These are phyloP conservation scores for Lepidothrix coronata DNA, from an alignment of 2,113 vertebrate species.

Conservation along the genomic window DNA sequence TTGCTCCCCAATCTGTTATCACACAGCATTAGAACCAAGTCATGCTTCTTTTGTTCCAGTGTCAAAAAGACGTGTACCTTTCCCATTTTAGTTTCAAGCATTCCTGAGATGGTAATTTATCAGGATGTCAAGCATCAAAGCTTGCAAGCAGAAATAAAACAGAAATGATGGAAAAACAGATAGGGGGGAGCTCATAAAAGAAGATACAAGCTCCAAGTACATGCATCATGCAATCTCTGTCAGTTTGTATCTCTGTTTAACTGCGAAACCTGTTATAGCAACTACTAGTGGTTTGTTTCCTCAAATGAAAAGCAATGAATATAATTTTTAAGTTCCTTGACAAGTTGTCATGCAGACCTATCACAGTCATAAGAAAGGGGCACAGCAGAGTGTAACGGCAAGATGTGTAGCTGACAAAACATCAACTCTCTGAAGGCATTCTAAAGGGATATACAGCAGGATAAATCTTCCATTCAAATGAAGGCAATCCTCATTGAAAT, in stretches of 20 bases:
- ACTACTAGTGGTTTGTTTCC: constrained; percentile 28
- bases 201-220: not conserved
- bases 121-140: not conserved
- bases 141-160: constrained; percentile 30
- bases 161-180: not conserved
- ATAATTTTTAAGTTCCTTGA: constrained; percentile 43
- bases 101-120: constrained; percentile 18
- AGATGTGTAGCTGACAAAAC: constrained; percentile 1
- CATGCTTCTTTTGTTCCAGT: not conserved
- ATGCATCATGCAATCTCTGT: constrained; percentile 34
- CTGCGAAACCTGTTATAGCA: constrained; percentile 31
- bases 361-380: not conserved
- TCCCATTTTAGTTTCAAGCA: not conserved
- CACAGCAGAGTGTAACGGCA: not conserved
- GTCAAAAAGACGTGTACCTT: not conserved
- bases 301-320: not conserved
- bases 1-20: not conserved
- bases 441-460: constrained; percentile 1
- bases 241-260: constrained; percentile 41
- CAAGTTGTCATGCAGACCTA: not conserved
- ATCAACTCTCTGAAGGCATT: not conserved
- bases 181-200: not conserved
- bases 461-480: not conserved
- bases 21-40: not conserved
- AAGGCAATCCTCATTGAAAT: constrained; percentile 11